Evolutionary conservation across 2,113 vertebrate genomes (phyloP).

Genomic region (Agapornis roseicollis): DNA sequence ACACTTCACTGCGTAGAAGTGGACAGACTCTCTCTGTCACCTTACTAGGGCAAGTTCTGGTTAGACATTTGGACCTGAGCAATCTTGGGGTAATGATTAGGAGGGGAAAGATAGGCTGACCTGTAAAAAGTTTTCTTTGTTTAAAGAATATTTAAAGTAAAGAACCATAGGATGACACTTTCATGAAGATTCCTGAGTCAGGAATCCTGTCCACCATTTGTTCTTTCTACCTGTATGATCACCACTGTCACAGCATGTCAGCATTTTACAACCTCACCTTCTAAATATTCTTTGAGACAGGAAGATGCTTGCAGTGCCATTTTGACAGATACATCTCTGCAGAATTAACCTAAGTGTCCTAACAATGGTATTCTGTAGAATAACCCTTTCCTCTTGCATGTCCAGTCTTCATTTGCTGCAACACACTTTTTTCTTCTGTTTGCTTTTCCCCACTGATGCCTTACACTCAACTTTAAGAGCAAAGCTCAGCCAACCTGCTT

Average conservation of each 20-base stretch:
- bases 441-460: not conserved
- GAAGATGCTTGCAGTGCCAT: not conserved
- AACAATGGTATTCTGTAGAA: not conserved
- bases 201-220: not conserved
- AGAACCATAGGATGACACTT: not conserved
- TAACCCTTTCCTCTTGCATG: not conserved
- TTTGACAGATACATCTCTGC: not conserved
- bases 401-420: not conserved
- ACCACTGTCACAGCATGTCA: not conserved
- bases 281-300: not conserved
- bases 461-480: not conserved
- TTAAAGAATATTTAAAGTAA: not conserved
- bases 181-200: not conserved
- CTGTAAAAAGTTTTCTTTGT: not conserved
- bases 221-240: not conserved
- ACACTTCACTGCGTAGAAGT: not conserved
- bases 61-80: not conserved
- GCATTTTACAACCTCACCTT: not conserved
- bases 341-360: not conserved
- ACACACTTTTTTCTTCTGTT: not conserved
- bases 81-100: not conserved
- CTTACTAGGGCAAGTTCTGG: not conserved
- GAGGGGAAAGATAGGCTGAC: not conserved
- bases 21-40: not conserved
- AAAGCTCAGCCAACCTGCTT: not conserved